phyloP scores from a whole-genome alignment of 2,888 invertebrate genomes.

The Oxystoma pomonae region DNA sequence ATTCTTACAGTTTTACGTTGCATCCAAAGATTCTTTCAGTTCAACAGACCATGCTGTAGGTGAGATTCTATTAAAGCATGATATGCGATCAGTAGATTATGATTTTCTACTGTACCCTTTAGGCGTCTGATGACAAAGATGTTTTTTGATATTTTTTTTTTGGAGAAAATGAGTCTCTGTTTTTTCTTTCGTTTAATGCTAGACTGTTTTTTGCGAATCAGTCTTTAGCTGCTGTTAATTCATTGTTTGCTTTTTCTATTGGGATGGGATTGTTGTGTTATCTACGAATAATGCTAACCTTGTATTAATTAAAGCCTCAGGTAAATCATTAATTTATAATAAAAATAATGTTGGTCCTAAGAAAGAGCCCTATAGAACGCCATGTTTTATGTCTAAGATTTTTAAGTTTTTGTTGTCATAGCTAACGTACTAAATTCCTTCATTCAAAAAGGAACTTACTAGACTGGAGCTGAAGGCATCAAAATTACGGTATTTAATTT shows the following conservation, averaged over 20 bases:
- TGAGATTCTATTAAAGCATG: neutral
- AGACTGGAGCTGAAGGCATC: neutral
- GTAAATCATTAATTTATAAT: neutral
- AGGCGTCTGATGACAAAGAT: neutral
- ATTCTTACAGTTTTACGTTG: neutral
- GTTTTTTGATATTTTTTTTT: neutral
- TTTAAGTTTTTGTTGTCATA: neutral
- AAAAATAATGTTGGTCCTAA: neutral
- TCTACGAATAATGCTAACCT: neutral
- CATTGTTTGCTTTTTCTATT: neutral
- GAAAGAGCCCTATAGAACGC: neutral
- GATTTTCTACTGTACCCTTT: neutral
- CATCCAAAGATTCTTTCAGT: neutral
- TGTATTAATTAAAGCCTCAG: neutral
- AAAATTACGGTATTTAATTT: neutral
- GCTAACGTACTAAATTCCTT: neutral
- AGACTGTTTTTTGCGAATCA: constrained; percentile 3
- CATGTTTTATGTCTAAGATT: neutral
- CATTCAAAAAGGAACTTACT: neutral
- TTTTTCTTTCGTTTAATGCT: neutral
- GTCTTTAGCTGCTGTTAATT: neutral
- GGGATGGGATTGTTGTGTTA: neutral
- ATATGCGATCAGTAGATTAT: neutral
- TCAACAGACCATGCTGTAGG: neutral
- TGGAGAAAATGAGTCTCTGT: neutral